Percentiles rank a stretch among this genome's conserved stretches.
Conservation (phyloP, 2,797 vertebrate species). For the Tragopan temminckii region DNA sequence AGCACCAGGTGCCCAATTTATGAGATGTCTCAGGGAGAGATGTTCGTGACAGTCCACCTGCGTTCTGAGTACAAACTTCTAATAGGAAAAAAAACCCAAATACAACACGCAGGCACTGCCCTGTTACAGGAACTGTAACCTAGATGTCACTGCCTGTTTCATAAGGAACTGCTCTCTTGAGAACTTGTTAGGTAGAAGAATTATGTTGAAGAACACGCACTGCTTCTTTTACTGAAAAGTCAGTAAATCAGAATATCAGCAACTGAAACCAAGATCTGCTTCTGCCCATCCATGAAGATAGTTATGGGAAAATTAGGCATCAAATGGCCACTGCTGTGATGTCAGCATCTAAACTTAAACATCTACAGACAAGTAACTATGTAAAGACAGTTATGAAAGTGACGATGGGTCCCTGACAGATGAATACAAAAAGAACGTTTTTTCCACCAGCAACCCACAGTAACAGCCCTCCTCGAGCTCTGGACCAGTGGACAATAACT, state of each 20-base stretch:
- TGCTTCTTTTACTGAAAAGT: not conserved
- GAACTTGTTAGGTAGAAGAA: not conserved
- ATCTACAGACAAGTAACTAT: not conserved
- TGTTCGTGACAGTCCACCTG: not conserved
- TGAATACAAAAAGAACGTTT: not conserved
- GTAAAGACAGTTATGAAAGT: not conserved
- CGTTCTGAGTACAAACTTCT: not conserved
- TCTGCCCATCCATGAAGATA: not conserved
- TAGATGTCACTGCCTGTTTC: constrained; percentile 47
- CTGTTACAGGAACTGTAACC: constrained; percentile 37
- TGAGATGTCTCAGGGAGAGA: not conserved
- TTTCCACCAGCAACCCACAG: not conserved
- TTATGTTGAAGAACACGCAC: not conserved
- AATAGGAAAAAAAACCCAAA: not conserved
- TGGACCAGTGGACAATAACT: not conserved
- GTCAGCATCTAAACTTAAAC: not conserved
- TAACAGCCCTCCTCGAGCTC: not conserved
- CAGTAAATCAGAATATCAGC: not conserved
- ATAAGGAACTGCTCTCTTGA: constrained; percentile 24
- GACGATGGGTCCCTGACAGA: not conserved
- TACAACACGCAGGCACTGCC: not conserved
- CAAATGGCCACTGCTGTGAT: not conserved
- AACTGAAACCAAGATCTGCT: not conserved
- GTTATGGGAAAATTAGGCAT: not conserved
- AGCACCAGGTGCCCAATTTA: not conserved